A percentile compares a stretch with the other conserved stretches of the same genome.
Evolutionary conservation across 2,113 vertebrate genomes (phyloP).

Genomic region (Andinoacara biseriatus): DNA sequence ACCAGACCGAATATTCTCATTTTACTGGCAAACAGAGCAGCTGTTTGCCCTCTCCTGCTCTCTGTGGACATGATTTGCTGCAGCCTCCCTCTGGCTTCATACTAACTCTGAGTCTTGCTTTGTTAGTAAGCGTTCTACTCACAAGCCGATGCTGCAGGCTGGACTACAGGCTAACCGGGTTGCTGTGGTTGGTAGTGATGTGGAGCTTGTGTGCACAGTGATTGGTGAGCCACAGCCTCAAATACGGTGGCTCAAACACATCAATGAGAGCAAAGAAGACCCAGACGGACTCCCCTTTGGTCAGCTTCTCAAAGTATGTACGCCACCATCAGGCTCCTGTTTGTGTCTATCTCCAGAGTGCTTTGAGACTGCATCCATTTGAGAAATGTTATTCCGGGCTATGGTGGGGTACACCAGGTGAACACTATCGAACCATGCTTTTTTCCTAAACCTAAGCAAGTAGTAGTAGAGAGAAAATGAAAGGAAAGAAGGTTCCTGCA

Average conservation of each 20-base stretch:
- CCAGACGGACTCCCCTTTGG: slow-evolving; percentile 87
- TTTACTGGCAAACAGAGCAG: neutral
- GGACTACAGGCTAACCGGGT: slow-evolving; percentile 91
- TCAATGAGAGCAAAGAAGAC: slow-evolving; percentile 87
- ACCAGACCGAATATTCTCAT: neutral
- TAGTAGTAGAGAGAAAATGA: neutral
- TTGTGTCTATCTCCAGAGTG: neutral
- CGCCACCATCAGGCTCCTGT: neutral
- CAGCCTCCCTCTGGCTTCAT: neutral
- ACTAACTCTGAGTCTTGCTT: neutral
- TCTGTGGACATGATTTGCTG: neutral
- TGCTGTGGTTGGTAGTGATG: slow-evolving; percentile 85
- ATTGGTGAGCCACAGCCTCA: slow-evolving; percentile 92
- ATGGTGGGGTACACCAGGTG: neutral
- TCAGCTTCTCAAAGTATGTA: slow-evolving; percentile 83
- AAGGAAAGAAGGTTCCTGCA: neutral
- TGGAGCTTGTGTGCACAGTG: slow-evolving; percentile 90
- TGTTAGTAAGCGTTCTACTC: slow-evolving; percentile 84
- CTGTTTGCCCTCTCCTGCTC: neutral
- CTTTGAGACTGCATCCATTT: neutral
- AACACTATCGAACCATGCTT: neutral
- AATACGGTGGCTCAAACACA: slow-evolving; percentile 94
- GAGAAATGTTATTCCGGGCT: neutral
- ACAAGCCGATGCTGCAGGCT: slow-evolving; percentile 90
- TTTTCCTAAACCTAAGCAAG: neutral